phyloP scores from a whole-genome alignment of 2,797 vertebrate genomes.

The Phoebastria nigripes region DNA sequence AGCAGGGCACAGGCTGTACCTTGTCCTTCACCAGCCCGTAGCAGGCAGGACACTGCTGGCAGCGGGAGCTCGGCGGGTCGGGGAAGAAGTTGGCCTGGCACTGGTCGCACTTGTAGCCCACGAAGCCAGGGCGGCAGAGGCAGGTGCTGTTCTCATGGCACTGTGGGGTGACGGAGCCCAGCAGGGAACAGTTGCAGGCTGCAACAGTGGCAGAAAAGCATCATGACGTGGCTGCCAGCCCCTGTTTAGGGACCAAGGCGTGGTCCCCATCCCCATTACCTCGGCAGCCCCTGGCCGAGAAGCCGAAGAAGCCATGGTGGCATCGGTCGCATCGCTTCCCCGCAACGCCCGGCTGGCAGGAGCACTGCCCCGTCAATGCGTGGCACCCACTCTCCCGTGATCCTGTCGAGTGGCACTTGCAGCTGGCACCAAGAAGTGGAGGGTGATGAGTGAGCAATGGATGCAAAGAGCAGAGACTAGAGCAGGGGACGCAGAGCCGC shows the following conservation, averaged over 20 bases:
- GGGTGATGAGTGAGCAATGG: not conserved
- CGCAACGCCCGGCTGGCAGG: slow-evolving; percentile 81
- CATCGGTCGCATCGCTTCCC: slow-evolving; percentile 82
- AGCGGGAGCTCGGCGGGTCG: slow-evolving; percentile 70
- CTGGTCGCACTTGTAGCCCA: slow-evolving; percentile 88
- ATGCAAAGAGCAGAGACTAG: not conserved
- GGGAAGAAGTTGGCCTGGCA: slow-evolving; percentile 89
- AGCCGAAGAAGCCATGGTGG: slow-evolving; percentile 85
- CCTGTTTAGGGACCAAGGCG: fast-evolving
- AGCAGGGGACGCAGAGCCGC: fast-evolving
- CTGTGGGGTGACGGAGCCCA: slow-evolving; percentile 85
- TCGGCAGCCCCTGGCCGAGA: slow-evolving; percentile 87
- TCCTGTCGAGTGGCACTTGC: slow-evolving; percentile 82
- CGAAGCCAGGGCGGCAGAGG: slow-evolving; percentile 82
- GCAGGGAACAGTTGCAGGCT: slow-evolving; percentile 92
- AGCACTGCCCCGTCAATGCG: slow-evolving; percentile 82
- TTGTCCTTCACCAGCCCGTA: slow-evolving; percentile 84
- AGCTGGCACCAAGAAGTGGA: slow-evolving; percentile 69
- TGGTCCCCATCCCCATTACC: slow-evolving; percentile 60
- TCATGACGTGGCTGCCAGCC: not conserved
- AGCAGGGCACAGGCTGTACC: slow-evolving; percentile 56
- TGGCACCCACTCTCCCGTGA: slow-evolving; percentile 81
- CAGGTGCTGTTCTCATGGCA: slow-evolving; percentile 88
- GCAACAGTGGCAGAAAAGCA: not conserved
- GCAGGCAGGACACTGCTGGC: slow-evolving; percentile 87